phyloP scores from a whole-genome alignment of 1,140 invertebrate genomes.

The Drosophila ohnishii region DNA sequence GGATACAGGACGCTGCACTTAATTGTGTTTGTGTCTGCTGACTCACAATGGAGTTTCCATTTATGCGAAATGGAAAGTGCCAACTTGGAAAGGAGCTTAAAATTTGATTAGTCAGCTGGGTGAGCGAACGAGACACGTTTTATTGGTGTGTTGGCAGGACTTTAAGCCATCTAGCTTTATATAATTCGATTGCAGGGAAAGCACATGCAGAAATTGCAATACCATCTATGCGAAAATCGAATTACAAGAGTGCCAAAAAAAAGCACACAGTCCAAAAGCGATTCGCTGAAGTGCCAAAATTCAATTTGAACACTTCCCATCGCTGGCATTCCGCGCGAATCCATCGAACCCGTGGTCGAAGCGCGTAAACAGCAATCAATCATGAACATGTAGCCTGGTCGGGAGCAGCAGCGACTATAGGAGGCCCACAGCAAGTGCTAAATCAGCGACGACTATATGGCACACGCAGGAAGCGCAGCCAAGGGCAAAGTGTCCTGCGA shows the following conservation, averaged over 20 bases:
- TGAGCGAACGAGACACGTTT: neutral
- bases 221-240: constrained; percentile 46
- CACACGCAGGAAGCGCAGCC: constrained; percentile 1
- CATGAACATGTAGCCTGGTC: constrained; percentile 32
- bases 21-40: constrained; percentile 63
- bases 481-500: constrained; percentile 1
- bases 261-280: constrained; percentile 6
- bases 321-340: constrained; percentile 4
- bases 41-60: constrained; percentile 33
- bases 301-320: constrained; percentile 34
- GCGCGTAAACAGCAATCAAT: constrained; percentile 74
- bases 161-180: neutral
- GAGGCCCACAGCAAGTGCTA: constrained; percentile 8
- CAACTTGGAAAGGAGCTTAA: constrained; percentile 8
- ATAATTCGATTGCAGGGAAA: constrained; percentile 1
- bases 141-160: constrained; percentile 6
- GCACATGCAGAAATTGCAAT: constrained; percentile 21
- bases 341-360: constrained; percentile 17
- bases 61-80: constrained; percentile 30
- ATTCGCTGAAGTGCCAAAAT: constrained; percentile 35
- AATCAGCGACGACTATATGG: constrained; percentile 11
- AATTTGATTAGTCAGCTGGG: constrained; percentile 14
- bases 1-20: constrained; percentile 49
- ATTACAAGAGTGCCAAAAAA: constrained; percentile 38
- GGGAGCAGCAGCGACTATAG: constrained; percentile 8